Evolutionary conservation across 2,797 vertebrate genomes (phyloP), one percentile per base, ranked within the genome.

Genomic region (Myotis daubentonii): DNA sequence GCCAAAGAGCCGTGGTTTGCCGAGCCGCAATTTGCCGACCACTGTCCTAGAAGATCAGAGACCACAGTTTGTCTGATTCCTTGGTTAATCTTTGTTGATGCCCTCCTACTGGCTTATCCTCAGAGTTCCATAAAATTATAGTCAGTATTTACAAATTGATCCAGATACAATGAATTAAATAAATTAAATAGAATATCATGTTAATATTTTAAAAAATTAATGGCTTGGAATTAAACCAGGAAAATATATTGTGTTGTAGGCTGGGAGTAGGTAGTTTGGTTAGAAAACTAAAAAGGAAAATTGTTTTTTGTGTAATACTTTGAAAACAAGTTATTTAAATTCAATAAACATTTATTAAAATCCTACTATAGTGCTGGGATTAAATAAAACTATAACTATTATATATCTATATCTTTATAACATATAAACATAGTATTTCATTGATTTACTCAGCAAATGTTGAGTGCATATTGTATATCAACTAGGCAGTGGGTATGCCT

Each of bases 401-500:
- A 12, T 68, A 23, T 22, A 20, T 22, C 12, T 57, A 57, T 51
- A 23, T 65, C 4, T 81, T 41, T 81, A 53, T 75, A 70, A 47
- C 36, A 70, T 60, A 86, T 57, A 30, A 89, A 65, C 8, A 38
- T 23, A 72, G 6, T 33, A 86, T 60, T 89, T 30, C 33, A 82
- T 8, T 78, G 38, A 89, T 87, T 86, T 89, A 19, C 16, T 91
- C 30, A 91, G 38, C 12, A 90, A 91, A 79, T 89, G 71, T 49
- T 71, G 65, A 87, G 8, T 53, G 57, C 3, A 1, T 88, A 65
- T 44, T 62, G 1, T 22, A 17, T 84, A 78, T 55, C 16, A 94
- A 36, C 8, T 44, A 76, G 22, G 41, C 3, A 62, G 3, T 75
- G 30, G 0, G 10, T 17, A 86, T 44, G 10, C 16, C 22, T 89